Conservation (phyloP, 2,797 vertebrate species). For the Xyrichtys novacula region DNA sequence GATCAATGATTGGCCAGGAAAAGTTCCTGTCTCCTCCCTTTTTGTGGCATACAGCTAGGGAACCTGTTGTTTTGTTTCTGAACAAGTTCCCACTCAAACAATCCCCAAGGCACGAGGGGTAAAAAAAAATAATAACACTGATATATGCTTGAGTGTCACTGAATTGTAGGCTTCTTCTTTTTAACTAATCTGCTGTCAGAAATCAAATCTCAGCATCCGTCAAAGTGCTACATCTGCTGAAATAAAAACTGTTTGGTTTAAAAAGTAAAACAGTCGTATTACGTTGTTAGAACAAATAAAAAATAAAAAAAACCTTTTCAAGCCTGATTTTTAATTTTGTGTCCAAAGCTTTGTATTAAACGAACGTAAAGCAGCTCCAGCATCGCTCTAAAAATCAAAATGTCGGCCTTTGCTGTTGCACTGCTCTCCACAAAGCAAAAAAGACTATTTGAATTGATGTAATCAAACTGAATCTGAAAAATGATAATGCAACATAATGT, state of each 20-base stretch:
- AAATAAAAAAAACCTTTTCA: no score
- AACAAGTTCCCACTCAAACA: constrained; percentile 2
- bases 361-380: constrained; percentile 37
- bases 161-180: not conserved
- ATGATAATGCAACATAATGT: not conserved
- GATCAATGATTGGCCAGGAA: constrained; percentile 58
- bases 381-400: constrained; percentile 54
- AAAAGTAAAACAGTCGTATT: constrained; percentile 1
- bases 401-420: constrained; percentile 25
- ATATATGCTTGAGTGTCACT: not conserved
- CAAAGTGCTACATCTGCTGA: not conserved
- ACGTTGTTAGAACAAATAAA: constrained; percentile 9
- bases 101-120: not conserved
- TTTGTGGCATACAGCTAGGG: constrained; percentile 27
- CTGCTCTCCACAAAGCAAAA: constrained; percentile 10
- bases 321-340: constrained; percentile 11
- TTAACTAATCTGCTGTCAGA: constrained; percentile 15
- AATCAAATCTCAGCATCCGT: not conserved
- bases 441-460: not conserved
- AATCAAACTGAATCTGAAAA: constrained; percentile 14
- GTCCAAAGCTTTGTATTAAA: constrained; percentile 11
- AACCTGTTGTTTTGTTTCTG: constrained; percentile 56
- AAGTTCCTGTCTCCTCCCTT: constrained; percentile 64
- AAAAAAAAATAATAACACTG: constrained; percentile 1
- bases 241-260: not conserved